Conservation (phyloP, 37 sponge, comb jelly and placozoan genomes). For the Crambe crambe region DNA sequence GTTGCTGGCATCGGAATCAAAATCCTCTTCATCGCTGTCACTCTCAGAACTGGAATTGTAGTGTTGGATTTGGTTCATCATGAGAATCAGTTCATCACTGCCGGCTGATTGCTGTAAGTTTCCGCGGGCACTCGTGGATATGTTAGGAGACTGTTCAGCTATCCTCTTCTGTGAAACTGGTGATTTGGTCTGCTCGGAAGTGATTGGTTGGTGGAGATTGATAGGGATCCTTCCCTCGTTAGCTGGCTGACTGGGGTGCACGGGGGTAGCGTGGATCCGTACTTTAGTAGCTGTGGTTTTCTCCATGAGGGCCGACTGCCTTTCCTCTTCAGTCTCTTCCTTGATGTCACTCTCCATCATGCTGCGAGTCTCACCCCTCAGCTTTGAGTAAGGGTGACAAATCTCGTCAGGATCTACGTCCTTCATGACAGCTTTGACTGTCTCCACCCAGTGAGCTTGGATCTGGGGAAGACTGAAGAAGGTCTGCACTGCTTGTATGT, state of each 20-base stretch:
- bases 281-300: not conserved
- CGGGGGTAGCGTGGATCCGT: not conserved
- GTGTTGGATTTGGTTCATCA: slow-evolving; percentile 13
- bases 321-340: not conserved
- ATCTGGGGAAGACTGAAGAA: slow-evolving; percentile 44
- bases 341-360: not conserved
- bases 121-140: not conserved
- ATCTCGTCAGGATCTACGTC: slow-evolving; percentile 17
- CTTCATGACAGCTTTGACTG: slow-evolving; percentile 21
- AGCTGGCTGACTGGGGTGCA: not conserved
- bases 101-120: not conserved
- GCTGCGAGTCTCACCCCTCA: not conserved
- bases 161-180: not conserved
- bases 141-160: not conserved
- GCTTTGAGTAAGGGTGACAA: slow-evolving; percentile 30
- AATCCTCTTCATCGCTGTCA: slow-evolving; percentile 16
- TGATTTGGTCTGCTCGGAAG: not conserved
- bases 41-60: slow-evolving; percentile 8
- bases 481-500: not conserved
- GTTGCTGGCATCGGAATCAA: not conserved
- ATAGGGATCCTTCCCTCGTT: not conserved
- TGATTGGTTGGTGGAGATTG: not conserved
- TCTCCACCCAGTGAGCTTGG: slow-evolving; percentile 19
- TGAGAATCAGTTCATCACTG: slow-evolving; percentile 25
- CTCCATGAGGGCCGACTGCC: not conserved